Base-by-base conservation (phyloP, 2,797 vertebrate species). In the Vireo griseus region DNA sequence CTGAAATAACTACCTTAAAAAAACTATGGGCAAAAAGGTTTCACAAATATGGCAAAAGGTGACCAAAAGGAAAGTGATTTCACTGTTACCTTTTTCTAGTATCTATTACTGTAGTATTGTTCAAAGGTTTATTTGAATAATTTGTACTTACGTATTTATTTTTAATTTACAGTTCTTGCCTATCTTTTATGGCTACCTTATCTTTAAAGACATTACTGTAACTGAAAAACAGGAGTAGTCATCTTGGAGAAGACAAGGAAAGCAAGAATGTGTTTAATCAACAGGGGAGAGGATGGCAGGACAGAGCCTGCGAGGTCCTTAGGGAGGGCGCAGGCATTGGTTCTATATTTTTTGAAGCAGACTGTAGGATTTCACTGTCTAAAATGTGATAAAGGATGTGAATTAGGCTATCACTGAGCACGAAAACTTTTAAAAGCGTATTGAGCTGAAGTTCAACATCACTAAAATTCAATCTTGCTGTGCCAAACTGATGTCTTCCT, bases 271-370 rank as follows among this genome's bases (percentile, higher is more conserved):
- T 58, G 6, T 69, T 85, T 55, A 42, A 45, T 76, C 1, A 9
- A 28, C 3, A 42, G 19, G 20, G 31, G 21, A 57, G 24, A 67
- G 7, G 15, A 50, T 74, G 52, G 29, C 19, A 48, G 57, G 20
- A 52, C 18, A 69, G 52, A 61, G 16, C 35, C n/a, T 33, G n/a
- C 13, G 51, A 75, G 13, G 7, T 51, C 47, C 18, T n/a, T 7
- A 16, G 25, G n/a, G 25, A 73, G 20, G 24, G 10, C 1, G 0
- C 15, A 48, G 20, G 9, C 19, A 10, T 24, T 19, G 16, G 2
- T 57, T 94, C 45, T 83, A 0, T 73, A 15, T 45, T 63, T 82
- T 50, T 91, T 74, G 72, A 79, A 63, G 45, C 12, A 63, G 82
- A 28, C 13, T n/a, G 15, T 73, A 91, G 24, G 14, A 55, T 82